These are phyloP conservation scores for Nemotelus nigrinus DNA, from an alignment of 2,888 invertebrate genomes.

Conservation along the genomic window DNA sequence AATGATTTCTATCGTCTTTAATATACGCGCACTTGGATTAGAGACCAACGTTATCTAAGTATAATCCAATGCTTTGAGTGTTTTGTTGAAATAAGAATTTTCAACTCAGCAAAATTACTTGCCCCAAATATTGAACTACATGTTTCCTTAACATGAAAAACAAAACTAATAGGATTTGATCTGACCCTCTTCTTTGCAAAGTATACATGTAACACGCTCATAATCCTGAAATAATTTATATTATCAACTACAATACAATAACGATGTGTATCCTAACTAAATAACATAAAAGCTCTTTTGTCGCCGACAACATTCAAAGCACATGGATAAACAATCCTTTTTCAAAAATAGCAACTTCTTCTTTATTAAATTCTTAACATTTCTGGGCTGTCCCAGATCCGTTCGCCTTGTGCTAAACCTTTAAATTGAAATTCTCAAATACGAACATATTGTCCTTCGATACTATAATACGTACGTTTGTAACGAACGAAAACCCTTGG, in stretches of 20 bases:
- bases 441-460: constrained; percentile 45
- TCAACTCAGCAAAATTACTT: no score
- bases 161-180: no score
- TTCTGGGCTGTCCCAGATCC: constrained; percentile 6
- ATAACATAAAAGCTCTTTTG: background rate
- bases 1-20: no score
- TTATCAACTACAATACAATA: constrained; percentile 9
- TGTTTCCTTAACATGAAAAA: no score
- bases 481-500: background rate
- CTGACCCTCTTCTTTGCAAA: no score
- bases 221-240: constrained; percentile 10
- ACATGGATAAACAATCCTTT: constrained; percentile 23
- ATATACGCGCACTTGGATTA: no score
- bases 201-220: background rate
- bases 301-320: background rate
- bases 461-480: constrained; percentile 12
- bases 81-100: no score
- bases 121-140: no score
- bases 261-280: constrained; percentile 13
- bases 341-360: constrained; percentile 34
- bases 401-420: constrained; percentile 40
- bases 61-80: no score
- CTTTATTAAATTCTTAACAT: constrained; percentile 43
- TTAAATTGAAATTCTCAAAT: constrained; percentile 48
- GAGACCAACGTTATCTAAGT: no score